phyloP scores from a whole-genome alignment of 1,140 invertebrate genomes.

The Meloidogyne floridensis region DNA sequence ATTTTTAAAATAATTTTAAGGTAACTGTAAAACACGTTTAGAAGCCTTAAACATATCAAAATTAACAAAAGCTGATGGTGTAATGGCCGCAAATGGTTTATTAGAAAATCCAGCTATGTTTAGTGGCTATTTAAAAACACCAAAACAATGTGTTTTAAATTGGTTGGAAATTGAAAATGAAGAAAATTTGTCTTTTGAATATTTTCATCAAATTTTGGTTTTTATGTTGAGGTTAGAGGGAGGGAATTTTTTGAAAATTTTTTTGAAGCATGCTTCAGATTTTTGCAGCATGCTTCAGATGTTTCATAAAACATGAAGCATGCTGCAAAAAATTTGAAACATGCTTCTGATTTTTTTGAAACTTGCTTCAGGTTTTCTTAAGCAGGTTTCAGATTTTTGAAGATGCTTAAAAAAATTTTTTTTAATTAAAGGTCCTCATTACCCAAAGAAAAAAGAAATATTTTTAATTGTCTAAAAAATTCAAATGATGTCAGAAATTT shows the following conservation, averaged over 20 bases:
- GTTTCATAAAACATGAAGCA: no score
- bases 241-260: not conserved
- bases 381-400: not conserved
- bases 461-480: conserved; percentile 8
- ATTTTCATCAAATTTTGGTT: conserved; percentile 32
- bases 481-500: not conserved
- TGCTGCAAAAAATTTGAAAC: no score
- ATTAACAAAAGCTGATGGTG: conserved; percentile 77
- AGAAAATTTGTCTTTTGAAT: conserved; percentile 29
- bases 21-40: conserved; percentile 77
- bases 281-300: not conserved
- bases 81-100: conserved; percentile 86
- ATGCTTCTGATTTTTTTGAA: not conserved
- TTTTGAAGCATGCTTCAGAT: not conserved
- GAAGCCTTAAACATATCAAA: conserved; percentile 75
- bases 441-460: conserved; percentile 3
- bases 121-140: conserved; percentile 74
- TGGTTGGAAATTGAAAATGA: conserved; percentile 70
- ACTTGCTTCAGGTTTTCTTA: not conserved
- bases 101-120: conserved; percentile 88
- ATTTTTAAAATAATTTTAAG: not conserved
- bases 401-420: not conserved
- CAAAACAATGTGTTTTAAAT: conserved; percentile 78
- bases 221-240: conserved; percentile 21
- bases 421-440: not conserved